A percentile compares a stretch with the other conserved stretches of the same genome.
Evolutionary conservation across 2,797 vertebrate genomes (phyloP).

Genomic region (Bovichtus variegatus): DNA sequence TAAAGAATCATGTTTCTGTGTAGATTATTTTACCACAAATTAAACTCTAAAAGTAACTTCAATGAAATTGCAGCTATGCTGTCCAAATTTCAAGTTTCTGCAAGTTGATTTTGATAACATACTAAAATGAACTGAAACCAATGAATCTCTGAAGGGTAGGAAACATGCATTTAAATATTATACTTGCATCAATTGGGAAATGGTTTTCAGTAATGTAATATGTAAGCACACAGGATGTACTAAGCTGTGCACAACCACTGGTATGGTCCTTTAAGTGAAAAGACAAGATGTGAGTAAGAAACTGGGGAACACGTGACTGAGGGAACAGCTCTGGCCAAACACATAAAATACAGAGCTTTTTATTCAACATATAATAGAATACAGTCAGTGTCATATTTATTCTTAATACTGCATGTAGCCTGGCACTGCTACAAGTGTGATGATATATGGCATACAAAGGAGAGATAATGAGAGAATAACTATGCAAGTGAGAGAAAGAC

Average conservation of each 20-base stretch:
- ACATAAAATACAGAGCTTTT: constrained; percentile 16
- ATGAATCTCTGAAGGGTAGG: background rate
- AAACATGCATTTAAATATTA: too few relatives aligned
- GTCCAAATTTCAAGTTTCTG: background rate
- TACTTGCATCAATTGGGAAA: background rate
- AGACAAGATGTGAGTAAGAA: background rate
- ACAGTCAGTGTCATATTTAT: constrained; percentile 29
- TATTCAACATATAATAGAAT: constrained; percentile 30
- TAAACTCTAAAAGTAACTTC: background rate
- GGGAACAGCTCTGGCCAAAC: background rate
- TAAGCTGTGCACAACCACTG: background rate
- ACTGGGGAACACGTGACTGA: background rate
- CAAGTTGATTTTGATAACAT: background rate
- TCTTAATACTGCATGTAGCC: background rate
- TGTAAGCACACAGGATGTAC: background rate
- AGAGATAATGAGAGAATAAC: background rate
- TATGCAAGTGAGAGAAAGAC: constrained; percentile 6
- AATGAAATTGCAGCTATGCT: background rate
- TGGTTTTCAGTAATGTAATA: background rate
- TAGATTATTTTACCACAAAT: background rate
- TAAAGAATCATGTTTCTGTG: too few relatives aligned
- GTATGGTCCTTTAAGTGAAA: background rate
- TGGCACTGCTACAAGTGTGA: constrained; percentile 10
- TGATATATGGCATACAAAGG: constrained; percentile 10
- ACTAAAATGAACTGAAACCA: background rate